phyloP scores from a whole-genome alignment of 1,140 invertebrate species.

The Diprion similis region DNA sequence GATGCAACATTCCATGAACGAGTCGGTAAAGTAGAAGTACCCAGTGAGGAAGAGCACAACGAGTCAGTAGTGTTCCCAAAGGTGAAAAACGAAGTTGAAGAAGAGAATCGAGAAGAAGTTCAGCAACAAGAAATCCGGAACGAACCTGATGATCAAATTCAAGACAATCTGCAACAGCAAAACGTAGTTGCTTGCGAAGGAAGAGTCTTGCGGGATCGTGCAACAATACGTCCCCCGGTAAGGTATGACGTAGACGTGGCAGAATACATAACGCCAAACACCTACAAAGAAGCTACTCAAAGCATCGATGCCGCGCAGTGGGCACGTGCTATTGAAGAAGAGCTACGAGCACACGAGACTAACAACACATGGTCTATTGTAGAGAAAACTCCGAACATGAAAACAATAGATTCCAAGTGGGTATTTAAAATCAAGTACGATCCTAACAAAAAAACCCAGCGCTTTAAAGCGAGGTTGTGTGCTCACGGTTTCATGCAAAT shows the following conservation, averaged over 20 bases:
- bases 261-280: slow-evolving; percentile 8
- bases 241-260: slow-evolving; percentile 15
- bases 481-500: slow-evolving; percentile 41
- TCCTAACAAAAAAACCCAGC: slow-evolving; percentile 31
- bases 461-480: slow-evolving; percentile 53
- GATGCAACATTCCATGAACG: slow-evolving; percentile 43
- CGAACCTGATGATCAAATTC: too few species aligned
- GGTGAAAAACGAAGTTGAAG: too few species aligned
- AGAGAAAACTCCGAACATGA: slow-evolving; percentile 27
- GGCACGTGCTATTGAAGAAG: slow-evolving; percentile 34
- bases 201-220: neutral
- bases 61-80: too few species aligned
- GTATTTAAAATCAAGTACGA: slow-evolving; percentile 47
- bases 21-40: neutral
- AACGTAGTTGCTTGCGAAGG: too few species aligned
- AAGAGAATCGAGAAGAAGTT: too few species aligned
- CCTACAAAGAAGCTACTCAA: slow-evolving; percentile 28
- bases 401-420: slow-evolving; percentile 47
- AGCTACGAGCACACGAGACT: slow-evolving; percentile 29
- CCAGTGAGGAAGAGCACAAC: too few species aligned
- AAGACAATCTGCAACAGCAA: too few species aligned
- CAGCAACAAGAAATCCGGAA: too few species aligned
- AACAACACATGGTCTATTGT: slow-evolving; percentile 35
- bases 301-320: slow-evolving; percentile 24
- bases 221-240: neutral